Base-by-base conservation (phyloP, 35 echinoderm and acorn worm species). In the Stichopus chloronotus region DNA sequence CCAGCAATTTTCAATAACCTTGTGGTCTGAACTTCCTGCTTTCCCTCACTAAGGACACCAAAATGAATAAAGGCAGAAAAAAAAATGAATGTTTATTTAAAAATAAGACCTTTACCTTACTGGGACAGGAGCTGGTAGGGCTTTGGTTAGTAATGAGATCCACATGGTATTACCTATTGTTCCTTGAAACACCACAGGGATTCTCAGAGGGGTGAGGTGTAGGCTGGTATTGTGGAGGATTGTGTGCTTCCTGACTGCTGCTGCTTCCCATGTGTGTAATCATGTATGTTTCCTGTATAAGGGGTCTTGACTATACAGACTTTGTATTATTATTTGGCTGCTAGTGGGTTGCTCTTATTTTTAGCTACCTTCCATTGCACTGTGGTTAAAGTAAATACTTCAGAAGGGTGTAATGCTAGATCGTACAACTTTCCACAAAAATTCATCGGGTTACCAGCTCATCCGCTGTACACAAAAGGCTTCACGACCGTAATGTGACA, bases 1-100 rank as follows among this genome's bases (percentile, higher is more conserved):
- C 82, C 82, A 58, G 82, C 55, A 58, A 58, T 85, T 58, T 85
- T 55, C 21, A 55, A 25, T 59, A 58, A 85, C 55, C 82, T 85
- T 85, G 82, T 58, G 82, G 82, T 85, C 82, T 85, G 82, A 19
- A 85, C 82, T 85, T 85, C 82, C 82, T 85, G 82, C 13, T 85
- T 78, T 82, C 8, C 82, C 82, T 85, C 58, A 56, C 24, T 57
- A 58, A 85, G 82, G 82, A 85, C 82, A 85, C 69, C 69, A 74
- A 74, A 74, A 65, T 65, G 19, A 65, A 74, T 43, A 78, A 21
- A 71, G 65, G 2, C 11, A n/a, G 23, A 25, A 43, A 78, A 78
- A 78, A 78, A 43, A 43, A 58, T 58, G 55, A 11, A 56, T 85
- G 82, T 85, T 85, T 85, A 58, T 56, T 85, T 85, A 22, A 58